Conservation (phyloP, 23 tunicate species). For the Ascidia mentula region DNA sequence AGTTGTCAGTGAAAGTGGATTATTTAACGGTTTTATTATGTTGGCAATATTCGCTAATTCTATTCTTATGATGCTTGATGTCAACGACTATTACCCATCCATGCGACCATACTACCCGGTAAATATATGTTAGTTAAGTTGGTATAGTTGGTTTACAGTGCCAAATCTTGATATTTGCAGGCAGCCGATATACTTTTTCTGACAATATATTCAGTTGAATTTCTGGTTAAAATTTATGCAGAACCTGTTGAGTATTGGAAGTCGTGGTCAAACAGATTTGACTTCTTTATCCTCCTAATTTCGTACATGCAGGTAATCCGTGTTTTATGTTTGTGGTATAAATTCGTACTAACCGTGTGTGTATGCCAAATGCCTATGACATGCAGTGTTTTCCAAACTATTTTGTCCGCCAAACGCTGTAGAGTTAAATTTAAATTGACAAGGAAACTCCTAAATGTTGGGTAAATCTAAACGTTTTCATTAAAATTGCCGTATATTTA, state of each 20-base stretch:
- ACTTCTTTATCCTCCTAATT: conserved; percentile 67
- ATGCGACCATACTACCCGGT: conserved; percentile 62
- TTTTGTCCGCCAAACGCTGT: too few relatives aligned
- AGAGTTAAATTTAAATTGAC: too few relatives aligned
- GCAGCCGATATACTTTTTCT: conserved; percentile 60
- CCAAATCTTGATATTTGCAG: neutral
- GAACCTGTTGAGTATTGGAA: conserved; percentile 71
- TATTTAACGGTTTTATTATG: conserved; percentile 73
- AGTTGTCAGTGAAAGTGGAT: conserved; percentile 51
- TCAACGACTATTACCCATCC: conserved; percentile 73
- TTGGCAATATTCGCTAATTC: conserved; percentile 73
- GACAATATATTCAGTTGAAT: conserved; percentile 57
- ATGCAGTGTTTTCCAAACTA: too few relatives aligned
- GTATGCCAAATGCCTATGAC: too few relatives aligned
- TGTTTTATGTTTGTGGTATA: too few relatives aligned
- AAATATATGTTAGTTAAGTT: neutral
- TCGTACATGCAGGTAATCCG: conserved; percentile 79
- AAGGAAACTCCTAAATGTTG: too few relatives aligned
- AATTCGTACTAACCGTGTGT: too few relatives aligned
- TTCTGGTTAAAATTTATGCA: conserved; percentile 71
- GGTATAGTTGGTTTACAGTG: neutral
- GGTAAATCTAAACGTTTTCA: neutral
- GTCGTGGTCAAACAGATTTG: conserved; percentile 73
- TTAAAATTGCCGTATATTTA: too few relatives aligned
- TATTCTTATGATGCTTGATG: conserved; percentile 80